Evolutionary conservation across 2,113 vertebrate genomes (phyloP).

Genomic region (Oophaga pumilio): DNA sequence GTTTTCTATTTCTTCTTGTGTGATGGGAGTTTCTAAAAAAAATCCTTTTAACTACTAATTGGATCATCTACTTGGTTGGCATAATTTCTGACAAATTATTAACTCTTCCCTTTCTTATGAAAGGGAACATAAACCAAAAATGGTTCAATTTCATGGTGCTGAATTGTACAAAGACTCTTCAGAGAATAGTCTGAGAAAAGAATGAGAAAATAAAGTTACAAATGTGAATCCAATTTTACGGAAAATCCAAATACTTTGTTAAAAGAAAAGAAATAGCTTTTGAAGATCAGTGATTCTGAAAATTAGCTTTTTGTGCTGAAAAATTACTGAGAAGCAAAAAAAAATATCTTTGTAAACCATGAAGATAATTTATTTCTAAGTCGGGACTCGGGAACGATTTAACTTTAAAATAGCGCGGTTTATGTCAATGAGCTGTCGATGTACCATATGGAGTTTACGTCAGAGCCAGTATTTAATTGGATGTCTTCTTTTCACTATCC

Average conservation of each 20-base stretch:
- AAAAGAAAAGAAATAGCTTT: slow-evolving; percentile 45
- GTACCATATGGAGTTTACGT: background rate
- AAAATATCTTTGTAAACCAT: background rate
- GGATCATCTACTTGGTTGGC: background rate
- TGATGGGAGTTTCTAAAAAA: background rate
- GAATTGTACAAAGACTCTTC: slow-evolving; percentile 19
- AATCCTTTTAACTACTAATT: background rate
- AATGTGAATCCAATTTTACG: slow-evolving; percentile 44
- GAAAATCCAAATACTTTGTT: slow-evolving; percentile 48
- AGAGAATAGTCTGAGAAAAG: slow-evolving; percentile 13
- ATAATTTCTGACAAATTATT: slow-evolving; percentile 17
- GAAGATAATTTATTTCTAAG: background rate
- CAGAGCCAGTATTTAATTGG: background rate
- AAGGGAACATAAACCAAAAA: background rate
- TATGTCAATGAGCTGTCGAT: background rate
- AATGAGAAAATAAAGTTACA: slow-evolving; percentile 35
- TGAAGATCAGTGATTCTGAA: slow-evolving; percentile 53
- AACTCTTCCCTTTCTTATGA: background rate
- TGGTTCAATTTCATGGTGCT: slow-evolving; percentile 6
- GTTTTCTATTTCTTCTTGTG: background rate
- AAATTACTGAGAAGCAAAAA: background rate
- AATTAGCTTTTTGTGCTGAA: slow-evolving; percentile 42
- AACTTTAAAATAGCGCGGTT: background rate
- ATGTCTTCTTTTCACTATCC: background rate
- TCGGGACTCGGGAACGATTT: background rate